Conservation (phyloP, 2,113 vertebrate genomes). For the Mungos mungo region DNA sequence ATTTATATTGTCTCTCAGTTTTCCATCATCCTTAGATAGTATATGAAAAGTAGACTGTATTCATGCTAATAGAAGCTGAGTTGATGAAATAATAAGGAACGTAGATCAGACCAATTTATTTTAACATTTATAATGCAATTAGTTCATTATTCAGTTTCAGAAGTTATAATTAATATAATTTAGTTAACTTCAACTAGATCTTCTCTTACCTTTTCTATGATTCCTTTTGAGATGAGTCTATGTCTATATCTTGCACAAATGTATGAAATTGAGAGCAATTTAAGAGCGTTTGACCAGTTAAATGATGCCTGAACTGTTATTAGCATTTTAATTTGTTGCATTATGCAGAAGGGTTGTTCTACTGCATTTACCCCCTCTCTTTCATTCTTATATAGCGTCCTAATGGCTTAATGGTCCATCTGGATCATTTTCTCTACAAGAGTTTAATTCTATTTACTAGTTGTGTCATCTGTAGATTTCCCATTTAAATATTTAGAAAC, state of each 20-base stretch:
- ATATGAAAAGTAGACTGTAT: neutral
- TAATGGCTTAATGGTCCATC: conserved; percentile 71
- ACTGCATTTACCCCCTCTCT: conserved; percentile 28
- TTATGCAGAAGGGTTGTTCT: conserved; percentile 46
- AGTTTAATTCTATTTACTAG: conserved; percentile 72
- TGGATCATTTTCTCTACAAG: conserved; percentile 70
- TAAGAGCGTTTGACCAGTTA: conserved; percentile 58
- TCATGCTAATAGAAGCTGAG: neutral
- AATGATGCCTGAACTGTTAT: conserved; percentile 58
- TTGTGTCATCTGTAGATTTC: conserved; percentile 66
- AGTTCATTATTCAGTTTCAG: neutral
- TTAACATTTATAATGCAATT: conserved; percentile 1
- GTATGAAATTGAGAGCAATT: conserved; percentile 23
- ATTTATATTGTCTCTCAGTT: neutral
- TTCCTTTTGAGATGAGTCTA: neutral
- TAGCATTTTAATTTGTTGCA: conserved; percentile 67
- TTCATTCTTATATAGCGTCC: conserved; percentile 22
- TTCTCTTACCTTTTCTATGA: neutral
- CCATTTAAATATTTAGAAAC: conserved; percentile 74
- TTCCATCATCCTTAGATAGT: neutral
- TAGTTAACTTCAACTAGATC: neutral
- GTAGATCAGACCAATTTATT: neutral
- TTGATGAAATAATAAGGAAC: neutral
- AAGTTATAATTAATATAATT: neutral
- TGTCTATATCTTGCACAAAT: neutral